Conservation (phyloP, 1,140 invertebrate species). For the Thaumetopoea pityocampa region DNA sequence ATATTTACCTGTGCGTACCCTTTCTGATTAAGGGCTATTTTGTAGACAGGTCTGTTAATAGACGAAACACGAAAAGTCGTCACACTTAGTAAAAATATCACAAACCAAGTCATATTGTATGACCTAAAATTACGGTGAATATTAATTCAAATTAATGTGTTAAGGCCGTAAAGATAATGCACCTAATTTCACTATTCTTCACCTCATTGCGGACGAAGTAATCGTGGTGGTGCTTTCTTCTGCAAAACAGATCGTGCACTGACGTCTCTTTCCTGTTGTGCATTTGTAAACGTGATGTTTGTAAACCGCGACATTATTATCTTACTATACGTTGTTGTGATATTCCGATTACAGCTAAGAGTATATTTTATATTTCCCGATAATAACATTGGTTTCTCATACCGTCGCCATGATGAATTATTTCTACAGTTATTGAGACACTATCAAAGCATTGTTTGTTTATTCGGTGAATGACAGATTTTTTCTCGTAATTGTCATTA, state of each 20-base stretch:
- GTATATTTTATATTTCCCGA: constrained; percentile 10
- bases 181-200: too few species aligned
- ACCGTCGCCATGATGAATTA: background rate
- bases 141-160: background rate
- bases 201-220: too few species aligned
- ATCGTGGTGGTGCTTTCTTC: constrained; percentile 32
- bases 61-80: constrained; percentile 13
- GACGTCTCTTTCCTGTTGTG: constrained; percentile 17
- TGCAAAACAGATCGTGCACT: constrained; percentile 37
- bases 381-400: constrained; percentile 2
- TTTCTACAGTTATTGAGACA: background rate
- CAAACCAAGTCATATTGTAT: background rate
- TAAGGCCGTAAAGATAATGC: constrained; percentile 1
- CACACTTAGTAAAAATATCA: constrained; percentile 13
- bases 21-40: constrained; percentile 78
- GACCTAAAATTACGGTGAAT: background rate
- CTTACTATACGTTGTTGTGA: constrained; percentile 37
- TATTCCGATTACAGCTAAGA: constrained; percentile 20
- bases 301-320: constrained; percentile 49
- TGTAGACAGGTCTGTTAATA: constrained; percentile 72
- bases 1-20: constrained; percentile 80
- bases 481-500: background rate
- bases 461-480: background rate
- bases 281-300: constrained; percentile 39
- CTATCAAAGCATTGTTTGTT: background rate